Conservation (phyloP, 1,140 invertebrate species). For the Teleogryllus occipitalis region DNA sequence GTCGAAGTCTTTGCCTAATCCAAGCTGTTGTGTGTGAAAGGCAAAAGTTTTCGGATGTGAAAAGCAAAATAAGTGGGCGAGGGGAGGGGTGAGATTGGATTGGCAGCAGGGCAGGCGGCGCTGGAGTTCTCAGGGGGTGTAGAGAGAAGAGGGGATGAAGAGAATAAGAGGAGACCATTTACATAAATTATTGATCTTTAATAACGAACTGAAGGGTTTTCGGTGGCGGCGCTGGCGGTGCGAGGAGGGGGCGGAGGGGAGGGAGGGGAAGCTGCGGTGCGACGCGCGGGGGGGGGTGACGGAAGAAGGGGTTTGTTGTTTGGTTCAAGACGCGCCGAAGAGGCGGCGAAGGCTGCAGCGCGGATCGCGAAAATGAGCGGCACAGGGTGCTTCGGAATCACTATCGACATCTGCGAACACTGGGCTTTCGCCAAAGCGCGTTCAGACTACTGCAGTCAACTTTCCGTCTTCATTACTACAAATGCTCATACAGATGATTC, state of each 20-base stretch:
- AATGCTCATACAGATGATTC: no score
- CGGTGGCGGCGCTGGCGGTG: slow-evolving; percentile 8
- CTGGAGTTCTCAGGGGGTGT: background rate
- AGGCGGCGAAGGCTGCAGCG: background rate
- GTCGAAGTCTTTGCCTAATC: slow-evolving; percentile 15
- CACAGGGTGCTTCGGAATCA: background rate
- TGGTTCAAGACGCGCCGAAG: background rate
- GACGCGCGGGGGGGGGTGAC: slow-evolving; percentile 10
- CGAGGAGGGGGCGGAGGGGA: slow-evolving; percentile 13
- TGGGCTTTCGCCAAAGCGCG: no score
- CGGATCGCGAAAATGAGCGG: background rate
- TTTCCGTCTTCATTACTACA: no score
- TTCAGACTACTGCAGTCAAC: no score
- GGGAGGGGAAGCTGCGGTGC: slow-evolving; percentile 12
- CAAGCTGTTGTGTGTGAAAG: slow-evolving; percentile 24
- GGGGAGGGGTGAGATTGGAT: background rate
- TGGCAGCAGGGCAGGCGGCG: background rate
- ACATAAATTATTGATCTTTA: slow-evolving; percentile 27
- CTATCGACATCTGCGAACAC: no score
- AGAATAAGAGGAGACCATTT: slow-evolving; percentile 23
- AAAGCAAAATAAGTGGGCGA: background rate
- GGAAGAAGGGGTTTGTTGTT: slow-evolving; percentile 7
- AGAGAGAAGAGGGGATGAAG: slow-evolving; percentile 7
- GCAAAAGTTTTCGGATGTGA: slow-evolving; percentile 16
- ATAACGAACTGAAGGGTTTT: slow-evolving; percentile 24